Conservation (phyloP, 2,113 vertebrate genomes). For the Lipophrys pholis region DNA sequence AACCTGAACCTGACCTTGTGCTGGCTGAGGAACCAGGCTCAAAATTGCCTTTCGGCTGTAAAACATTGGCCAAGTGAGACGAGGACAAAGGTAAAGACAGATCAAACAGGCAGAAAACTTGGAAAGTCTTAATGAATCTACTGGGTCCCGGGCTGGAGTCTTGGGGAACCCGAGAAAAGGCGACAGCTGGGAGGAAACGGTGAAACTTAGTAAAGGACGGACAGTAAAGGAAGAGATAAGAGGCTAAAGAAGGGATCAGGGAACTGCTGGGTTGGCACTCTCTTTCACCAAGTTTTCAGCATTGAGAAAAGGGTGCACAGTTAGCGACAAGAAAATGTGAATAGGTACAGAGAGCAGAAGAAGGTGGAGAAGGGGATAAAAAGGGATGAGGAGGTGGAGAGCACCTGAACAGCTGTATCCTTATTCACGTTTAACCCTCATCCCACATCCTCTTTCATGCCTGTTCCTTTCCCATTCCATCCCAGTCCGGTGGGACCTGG, state of each 20-base stretch:
- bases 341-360: neutral
- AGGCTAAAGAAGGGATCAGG: constrained; percentile 60
- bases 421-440: constrained; percentile 40
- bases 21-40: constrained; percentile 1
- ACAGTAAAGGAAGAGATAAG: constrained; percentile 49
- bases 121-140: constrained; percentile 65
- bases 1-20: constrained; percentile 4
- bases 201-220: constrained; percentile 34
- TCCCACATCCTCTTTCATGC: constrained; percentile 46
- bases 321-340: constrained; percentile 14
- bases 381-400: constrained; percentile 24
- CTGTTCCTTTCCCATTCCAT: constrained; percentile 35
- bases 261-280: constrained; percentile 52
- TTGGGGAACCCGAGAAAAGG: constrained; percentile 31
- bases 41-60: constrained; percentile 24
- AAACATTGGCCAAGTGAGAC: constrained; percentile 24
- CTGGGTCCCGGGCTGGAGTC: constrained; percentile 32
- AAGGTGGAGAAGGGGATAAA: neutral
- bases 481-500: constrained; percentile 48
- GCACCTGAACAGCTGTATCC: constrained; percentile 9
- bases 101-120: constrained; percentile 35
- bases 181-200: constrained; percentile 37
- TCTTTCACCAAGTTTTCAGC: constrained; percentile 40
- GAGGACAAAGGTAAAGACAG: constrained; percentile 46
- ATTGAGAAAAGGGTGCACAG: constrained; percentile 29